phyloP scores from a whole-genome alignment of 2,888 invertebrate genomes.

The Scotopteryx bipunctaria region DNA sequence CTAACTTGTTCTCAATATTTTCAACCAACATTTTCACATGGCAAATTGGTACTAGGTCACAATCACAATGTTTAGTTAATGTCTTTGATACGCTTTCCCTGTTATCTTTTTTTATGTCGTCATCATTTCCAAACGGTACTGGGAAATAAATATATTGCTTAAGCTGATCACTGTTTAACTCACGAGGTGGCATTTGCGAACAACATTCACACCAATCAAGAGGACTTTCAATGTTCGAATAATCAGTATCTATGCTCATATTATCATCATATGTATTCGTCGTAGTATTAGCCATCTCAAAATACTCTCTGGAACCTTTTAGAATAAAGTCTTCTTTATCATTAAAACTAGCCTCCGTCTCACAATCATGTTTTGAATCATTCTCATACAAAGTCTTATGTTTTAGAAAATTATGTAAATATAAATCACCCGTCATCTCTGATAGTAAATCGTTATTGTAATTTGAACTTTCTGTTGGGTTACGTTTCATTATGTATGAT shows the following conservation, averaged over 20 bases:
- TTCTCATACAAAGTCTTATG: conserved; percentile 14
- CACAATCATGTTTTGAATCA: conserved; percentile 27
- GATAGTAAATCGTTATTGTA: conserved; percentile 9
- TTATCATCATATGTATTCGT: conserved; percentile 45
- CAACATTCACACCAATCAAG: conserved; percentile 45
- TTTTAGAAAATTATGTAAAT: conserved; percentile 17
- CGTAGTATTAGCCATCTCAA: conserved; percentile 34
- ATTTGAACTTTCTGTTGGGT: conserved; percentile 27
- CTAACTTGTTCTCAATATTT: conserved; percentile 65
- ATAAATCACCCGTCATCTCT: conserved; percentile 10
- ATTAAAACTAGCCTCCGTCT: conserved; percentile 34
- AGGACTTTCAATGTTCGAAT: conserved; percentile 35
- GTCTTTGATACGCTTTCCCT: conserved; percentile 22
- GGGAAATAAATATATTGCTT: conserved; percentile 49
- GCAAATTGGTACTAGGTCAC: conserved; percentile 70
- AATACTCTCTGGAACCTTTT: conserved; percentile 44
- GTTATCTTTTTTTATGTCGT: conserved; percentile 27
- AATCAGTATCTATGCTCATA: conserved; percentile 36
- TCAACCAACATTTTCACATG: conserved; percentile 75
- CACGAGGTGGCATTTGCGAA: conserved; percentile 30
- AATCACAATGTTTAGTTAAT: conserved; percentile 52
- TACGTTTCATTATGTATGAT: conserved; percentile 57
- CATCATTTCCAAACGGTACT: conserved; percentile 31
- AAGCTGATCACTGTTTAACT: conserved; percentile 37
- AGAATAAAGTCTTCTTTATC: conserved; percentile 45